Evolutionary conservation across 2,113 vertebrate genomes (phyloP), one percentile per base, ranked within the genome.

Genomic region (Bubalus kerabau): DNA sequence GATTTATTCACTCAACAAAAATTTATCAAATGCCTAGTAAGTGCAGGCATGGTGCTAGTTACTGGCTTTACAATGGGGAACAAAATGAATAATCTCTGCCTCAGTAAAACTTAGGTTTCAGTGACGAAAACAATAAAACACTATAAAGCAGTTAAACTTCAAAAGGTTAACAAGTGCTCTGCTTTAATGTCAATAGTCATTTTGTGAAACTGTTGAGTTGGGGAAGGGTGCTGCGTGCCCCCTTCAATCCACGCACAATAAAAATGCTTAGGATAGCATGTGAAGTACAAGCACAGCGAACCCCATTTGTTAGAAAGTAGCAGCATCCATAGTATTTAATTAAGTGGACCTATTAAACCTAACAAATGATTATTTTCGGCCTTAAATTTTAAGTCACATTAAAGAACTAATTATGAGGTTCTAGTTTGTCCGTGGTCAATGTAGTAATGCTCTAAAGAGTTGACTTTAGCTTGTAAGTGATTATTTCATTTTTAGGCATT

Each of bases 401-500:
- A 43, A 84, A 67, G 48, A 95, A 89, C 6, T 57, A 46, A 89
- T 13, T 36, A 2, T 83, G 57, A 43, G 8, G n/a, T 54, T 32
- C 36, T 54, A 21, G 11, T 85, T 54, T 82, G 30, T 71, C 21
- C 1, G 14, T 90, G 30, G 43, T n/a, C 7, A 82, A 21, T 91
- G 32, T 48, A 52, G 7, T 83, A 64, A 87, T 59, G 17, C 14
- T 89, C 14, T 86, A 43, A 85, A 92, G 30, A 86, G 12, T 26
- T 50, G 46, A 94, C 59, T 92, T 17, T 84, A 90, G 6, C 3
- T 46, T 97, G 67, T 87, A 97, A 97, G 78, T 94, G 15, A 7
- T 85, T 92, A 13, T 93, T 97, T 97, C 83, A 46, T 90, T 98
- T 96, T 48, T 97, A 99, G 99, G 99, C 99, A 90, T 98, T 99